Evolutionary conservation across 2,888 invertebrate genomes (phyloP).

Genomic region (Ethmia dodecea): DNA sequence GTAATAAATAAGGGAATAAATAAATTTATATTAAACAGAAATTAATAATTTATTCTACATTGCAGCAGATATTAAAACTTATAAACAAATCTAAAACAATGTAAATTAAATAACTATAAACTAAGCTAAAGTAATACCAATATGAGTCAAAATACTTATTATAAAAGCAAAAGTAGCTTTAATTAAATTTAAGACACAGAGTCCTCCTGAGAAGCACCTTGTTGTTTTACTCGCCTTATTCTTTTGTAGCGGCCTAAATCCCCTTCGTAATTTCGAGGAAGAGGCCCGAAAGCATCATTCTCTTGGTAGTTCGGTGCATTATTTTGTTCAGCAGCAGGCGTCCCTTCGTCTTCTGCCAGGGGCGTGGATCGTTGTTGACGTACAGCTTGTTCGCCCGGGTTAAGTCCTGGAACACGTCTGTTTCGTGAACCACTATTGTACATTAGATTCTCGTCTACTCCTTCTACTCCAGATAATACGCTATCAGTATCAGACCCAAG

Average conservation of each 20-base stretch:
- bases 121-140: slow-evolving; percentile 20
- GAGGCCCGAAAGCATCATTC: slow-evolving; percentile 50
- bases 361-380: slow-evolving; percentile 26
- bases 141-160: slow-evolving; percentile 23
- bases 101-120: slow-evolving; percentile 28
- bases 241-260: slow-evolving; percentile 56
- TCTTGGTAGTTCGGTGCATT: slow-evolving; percentile 45
- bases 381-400: slow-evolving; percentile 17
- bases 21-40: too few relatives aligned
- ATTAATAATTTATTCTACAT: background rate
- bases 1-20: background rate
- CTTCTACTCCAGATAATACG: slow-evolving; percentile 55
- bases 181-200: background rate
- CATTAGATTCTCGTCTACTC: slow-evolving; percentile 62
- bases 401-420: slow-evolving; percentile 29
- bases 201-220: slow-evolving; percentile 12
- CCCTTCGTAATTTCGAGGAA: slow-evolving; percentile 44
- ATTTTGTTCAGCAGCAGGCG: slow-evolving; percentile 28
- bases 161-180: slow-evolving; percentile 10
- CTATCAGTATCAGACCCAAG: slow-evolving; percentile 60
- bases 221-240: slow-evolving; percentile 51
- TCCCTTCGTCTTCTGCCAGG: slow-evolving; percentile 26
- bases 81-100: slow-evolving; percentile 34
- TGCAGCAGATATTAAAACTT: slow-evolving; percentile 35
- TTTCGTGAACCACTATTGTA: slow-evolving; percentile 40